Evolutionary conservation across 1,140 invertebrate species (phyloP).

Genomic region (Dermatophagoides farinae): DNA sequence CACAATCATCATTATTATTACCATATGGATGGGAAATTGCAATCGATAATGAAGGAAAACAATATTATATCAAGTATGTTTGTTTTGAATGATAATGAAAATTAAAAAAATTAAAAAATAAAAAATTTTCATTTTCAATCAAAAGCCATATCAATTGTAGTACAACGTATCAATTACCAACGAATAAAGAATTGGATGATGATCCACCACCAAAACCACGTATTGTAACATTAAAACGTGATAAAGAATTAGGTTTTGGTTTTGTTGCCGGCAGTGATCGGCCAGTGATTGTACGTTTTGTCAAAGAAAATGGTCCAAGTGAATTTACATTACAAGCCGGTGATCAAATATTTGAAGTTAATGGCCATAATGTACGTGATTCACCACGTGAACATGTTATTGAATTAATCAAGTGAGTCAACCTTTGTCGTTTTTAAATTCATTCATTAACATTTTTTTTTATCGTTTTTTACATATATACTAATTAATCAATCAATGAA

Average conservation of each 20-base stretch:
- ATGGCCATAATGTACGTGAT: slow-evolving; percentile 64
- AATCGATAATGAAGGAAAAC: slow-evolving; percentile 47
- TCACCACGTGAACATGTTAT: slow-evolving; percentile 72
- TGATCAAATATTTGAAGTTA: slow-evolving; percentile 69
- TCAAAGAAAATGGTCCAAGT: slow-evolving; percentile 54
- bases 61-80: slow-evolving; percentile 74
- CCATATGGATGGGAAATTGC: slow-evolving; percentile 78
- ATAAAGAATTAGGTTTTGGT: slow-evolving; percentile 59
- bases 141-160: slow-evolving; percentile 66
- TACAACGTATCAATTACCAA: slow-evolving; percentile 61
- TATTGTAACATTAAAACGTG: slow-evolving; percentile 41
- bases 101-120: background rate
- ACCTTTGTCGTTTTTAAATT: no score
- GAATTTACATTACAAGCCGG: slow-evolving; percentile 65
- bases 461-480: no score
- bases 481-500: no score
- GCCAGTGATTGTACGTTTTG: slow-evolving; percentile 63
- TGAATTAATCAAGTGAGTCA: slow-evolving; percentile 40
- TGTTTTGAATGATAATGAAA: slow-evolving; percentile 1
- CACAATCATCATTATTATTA: background rate
- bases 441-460: no score
- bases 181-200: slow-evolving; percentile 24
- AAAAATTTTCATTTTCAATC: background rate
- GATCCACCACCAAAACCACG: slow-evolving; percentile 55
- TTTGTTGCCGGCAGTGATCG: slow-evolving; percentile 78